Conservation (phyloP, 2,888 invertebrate genomes). For the Nebria salina region DNA sequence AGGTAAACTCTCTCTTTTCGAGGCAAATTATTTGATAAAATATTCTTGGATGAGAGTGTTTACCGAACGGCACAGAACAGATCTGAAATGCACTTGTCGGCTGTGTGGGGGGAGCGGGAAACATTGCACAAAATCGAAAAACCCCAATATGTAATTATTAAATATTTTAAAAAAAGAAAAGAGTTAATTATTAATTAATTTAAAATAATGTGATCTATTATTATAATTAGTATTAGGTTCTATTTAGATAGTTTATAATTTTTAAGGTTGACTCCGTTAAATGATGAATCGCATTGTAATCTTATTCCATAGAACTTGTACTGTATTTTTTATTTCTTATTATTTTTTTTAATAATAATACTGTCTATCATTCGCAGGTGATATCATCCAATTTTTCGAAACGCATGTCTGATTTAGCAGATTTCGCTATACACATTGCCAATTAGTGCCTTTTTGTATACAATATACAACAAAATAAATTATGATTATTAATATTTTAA, state of each 20-base stretch:
- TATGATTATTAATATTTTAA: slow-evolving; percentile 50
- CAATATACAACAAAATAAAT: slow-evolving; percentile 53
- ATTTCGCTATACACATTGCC: slow-evolving; percentile 47
- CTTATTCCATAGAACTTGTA: slow-evolving; percentile 14
- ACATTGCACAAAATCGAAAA: background rate
- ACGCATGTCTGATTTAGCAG: background rate
- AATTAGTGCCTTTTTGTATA: slow-evolving; percentile 55
- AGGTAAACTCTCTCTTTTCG: background rate
- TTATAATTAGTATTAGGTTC: slow-evolving; percentile 41
- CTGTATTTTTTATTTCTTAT: slow-evolving; percentile 8
- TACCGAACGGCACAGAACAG: background rate
- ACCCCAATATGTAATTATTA: slow-evolving; percentile 13
- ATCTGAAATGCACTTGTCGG: background rate
- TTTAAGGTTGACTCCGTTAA: slow-evolving; percentile 39
- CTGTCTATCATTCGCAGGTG: background rate
- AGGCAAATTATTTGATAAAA: background rate
- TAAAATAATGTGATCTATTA: slow-evolving; percentile 47
- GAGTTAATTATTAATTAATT: slow-evolving; percentile 43
- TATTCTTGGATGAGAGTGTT: background rate
- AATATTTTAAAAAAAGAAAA: slow-evolving; percentile 3
- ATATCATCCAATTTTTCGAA: background rate
- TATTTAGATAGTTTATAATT: slow-evolving; percentile 40
- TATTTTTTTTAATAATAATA: background rate
- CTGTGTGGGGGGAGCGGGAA: background rate
- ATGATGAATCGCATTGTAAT: background rate